These are phyloP conservation scores for Apodemus speciosus DNA, from an alignment of 2,113 vertebrate genomes.

Conservation along the genomic window DNA sequence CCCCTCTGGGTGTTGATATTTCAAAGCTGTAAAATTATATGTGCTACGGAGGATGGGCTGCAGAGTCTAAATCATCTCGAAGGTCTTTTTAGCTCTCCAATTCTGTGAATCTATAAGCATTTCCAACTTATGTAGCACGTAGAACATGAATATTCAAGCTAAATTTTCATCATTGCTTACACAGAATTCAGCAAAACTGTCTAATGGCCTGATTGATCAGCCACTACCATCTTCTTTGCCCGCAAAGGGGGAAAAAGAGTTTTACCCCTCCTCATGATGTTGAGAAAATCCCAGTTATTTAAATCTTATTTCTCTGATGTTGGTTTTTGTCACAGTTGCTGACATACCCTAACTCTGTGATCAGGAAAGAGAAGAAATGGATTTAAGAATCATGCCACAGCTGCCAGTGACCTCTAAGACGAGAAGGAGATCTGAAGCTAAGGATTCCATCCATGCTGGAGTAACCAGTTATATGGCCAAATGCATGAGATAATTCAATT, in stretches of 20 bases:
- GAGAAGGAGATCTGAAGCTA: slow-evolving; percentile 12
- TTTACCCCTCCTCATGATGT: slow-evolving; percentile 14
- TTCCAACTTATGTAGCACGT: slow-evolving; percentile 69
- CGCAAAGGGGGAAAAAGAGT: slow-evolving; percentile 2
- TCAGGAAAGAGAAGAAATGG: not conserved
- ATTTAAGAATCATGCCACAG: slow-evolving; percentile 28
- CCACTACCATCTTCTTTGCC: slow-evolving; percentile 59
- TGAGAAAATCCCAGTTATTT: slow-evolving; percentile 41
- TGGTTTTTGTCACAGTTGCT: slow-evolving; percentile 34
- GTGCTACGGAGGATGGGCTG: slow-evolving; percentile 46
- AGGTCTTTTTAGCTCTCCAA: slow-evolving; percentile 66
- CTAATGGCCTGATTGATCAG: slow-evolving; percentile 71
- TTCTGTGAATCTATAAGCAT: slow-evolving; percentile 65
- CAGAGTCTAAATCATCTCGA: slow-evolving; percentile 59
- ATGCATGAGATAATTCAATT: slow-evolving; percentile 24
- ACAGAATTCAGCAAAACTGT: slow-evolving; percentile 68
- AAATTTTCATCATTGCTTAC: slow-evolving; percentile 68
- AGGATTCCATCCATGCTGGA: not conserved
- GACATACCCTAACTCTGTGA: not conserved
- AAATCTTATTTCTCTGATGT: slow-evolving; percentile 45
- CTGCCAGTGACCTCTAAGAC: not conserved
- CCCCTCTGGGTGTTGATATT: not conserved
- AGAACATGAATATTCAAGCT: slow-evolving; percentile 77
- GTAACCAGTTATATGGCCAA: not conserved
- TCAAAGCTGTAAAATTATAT: slow-evolving; percentile 63